These are phyloP conservation scores for Zeus faber DNA, from an alignment of 2,113 vertebrate species.

Conservation along the genomic window DNA sequence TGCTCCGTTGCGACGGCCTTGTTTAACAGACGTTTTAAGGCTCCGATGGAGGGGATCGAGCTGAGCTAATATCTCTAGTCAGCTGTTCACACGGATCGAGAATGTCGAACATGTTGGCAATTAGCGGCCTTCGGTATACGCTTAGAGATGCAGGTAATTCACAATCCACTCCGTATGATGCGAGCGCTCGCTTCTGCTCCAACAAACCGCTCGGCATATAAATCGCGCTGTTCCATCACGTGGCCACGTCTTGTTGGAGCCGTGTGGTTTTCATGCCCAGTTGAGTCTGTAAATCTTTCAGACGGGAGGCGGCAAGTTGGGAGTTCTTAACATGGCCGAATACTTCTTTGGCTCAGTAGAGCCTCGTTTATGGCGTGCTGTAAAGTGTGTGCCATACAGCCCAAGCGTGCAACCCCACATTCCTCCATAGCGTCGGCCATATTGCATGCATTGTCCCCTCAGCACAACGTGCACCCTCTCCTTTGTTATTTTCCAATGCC, in stretches of 20 bases:
- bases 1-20: neutral
- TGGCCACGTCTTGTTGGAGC: neutral
- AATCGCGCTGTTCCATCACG: neutral
- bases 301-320: neutral
- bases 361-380: neutral
- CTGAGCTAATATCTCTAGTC: neutral
- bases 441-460: conserved; percentile 7
- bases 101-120: neutral
- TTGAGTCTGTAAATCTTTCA: neutral
- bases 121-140: neutral
- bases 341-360: conserved; percentile 5
- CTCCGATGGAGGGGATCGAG: neutral
- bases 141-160: neutral
- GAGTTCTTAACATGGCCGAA: neutral
- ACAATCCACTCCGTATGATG: neutral
- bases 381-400: conserved; percentile 7
- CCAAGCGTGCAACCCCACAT: conserved; percentile 1
- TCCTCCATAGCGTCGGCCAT: conserved; percentile 4
- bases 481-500: neutral
- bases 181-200: neutral
- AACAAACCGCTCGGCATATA: neutral
- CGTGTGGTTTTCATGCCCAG: neutral
- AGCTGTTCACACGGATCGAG: neutral
- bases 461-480: conserved; percentile 6
- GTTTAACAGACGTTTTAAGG: neutral